phyloP scores from a whole-genome alignment of 2,888 invertebrate genomes.

The Alviniconcha strummeri region DNA sequence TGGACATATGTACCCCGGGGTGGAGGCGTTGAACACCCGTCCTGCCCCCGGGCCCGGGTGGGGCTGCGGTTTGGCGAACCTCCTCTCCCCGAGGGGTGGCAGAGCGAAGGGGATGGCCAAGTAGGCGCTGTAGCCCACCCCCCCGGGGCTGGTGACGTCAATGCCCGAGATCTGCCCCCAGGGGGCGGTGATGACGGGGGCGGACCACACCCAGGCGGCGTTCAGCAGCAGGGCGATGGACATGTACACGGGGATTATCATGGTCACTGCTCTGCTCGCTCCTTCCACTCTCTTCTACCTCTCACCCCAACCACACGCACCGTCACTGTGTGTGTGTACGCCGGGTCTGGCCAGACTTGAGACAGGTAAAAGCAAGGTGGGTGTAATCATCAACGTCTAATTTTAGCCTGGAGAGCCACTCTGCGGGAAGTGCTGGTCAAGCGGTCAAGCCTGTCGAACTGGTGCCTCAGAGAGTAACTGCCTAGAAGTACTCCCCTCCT shows the following conservation, averaged over 20 bases:
- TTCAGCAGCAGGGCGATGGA: no score
- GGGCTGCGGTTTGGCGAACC: slow-evolving; percentile 1
- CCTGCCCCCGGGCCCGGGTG: slow-evolving; percentile 1
- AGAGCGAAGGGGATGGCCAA: neutral
- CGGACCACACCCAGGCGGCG: no score
- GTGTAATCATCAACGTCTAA: neutral
- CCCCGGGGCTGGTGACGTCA: neutral
- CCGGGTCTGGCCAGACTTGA: neutral
- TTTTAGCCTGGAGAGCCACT: no score
- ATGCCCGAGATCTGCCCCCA: slow-evolving; percentile 6
- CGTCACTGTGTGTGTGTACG: neutral
- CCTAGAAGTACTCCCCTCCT: neutral
- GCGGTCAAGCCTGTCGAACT: no score
- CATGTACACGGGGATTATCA: no score
- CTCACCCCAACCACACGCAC: no score
- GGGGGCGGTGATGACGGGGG: neutral
- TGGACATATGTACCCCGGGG: slow-evolving; percentile 6
- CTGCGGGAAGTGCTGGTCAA: no score
- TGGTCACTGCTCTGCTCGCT: no score
- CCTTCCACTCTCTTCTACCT: no score
- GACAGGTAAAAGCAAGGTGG: neutral
- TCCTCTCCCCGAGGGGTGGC: slow-evolving; percentile 15
- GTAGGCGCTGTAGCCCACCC: neutral
- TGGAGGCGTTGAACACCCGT: slow-evolving; percentile 2
- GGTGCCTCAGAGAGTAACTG: no score